phyloP scores from a whole-genome alignment of 2,888 invertebrate genomes.

The Osmoderma eremita region DNA sequence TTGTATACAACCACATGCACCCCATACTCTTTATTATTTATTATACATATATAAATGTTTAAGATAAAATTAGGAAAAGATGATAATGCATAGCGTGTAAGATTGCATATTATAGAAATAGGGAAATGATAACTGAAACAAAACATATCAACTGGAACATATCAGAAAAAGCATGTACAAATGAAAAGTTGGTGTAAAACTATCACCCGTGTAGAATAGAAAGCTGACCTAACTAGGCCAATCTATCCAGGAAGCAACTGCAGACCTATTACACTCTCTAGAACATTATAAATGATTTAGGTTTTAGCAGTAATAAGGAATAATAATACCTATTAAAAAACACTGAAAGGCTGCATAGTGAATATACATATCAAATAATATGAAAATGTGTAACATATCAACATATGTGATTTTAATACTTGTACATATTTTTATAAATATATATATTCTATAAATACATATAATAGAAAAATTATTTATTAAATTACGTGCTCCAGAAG shows the following conservation, averaged over 20 bases:
- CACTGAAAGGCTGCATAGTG: conserved; percentile 43
- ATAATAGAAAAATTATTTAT: conserved; percentile 17
- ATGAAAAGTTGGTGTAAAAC: neutral
- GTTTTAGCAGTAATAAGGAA: neutral
- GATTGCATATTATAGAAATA: neutral
- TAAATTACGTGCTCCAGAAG: neutral
- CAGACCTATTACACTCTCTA: conserved; percentile 20
- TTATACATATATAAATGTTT: neutral
- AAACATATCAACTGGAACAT: conserved; percentile 12
- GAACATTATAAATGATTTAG: neutral
- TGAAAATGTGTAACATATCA: conserved; percentile 47
- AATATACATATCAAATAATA: conserved; percentile 48
- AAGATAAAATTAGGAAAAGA: too few relatives aligned
- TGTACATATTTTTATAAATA: conserved; percentile 44
- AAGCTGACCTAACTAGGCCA: too few relatives aligned
- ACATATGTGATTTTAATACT: conserved; percentile 49
- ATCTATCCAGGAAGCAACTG: neutral
- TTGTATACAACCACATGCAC: conserved; percentile 11
- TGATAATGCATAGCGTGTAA: too few relatives aligned
- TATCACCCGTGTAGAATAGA: too few relatives aligned
- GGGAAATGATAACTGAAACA: neutral
- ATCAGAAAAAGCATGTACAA: conserved; percentile 13
- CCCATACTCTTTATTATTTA: neutral
- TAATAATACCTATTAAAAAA: conserved; percentile 27
- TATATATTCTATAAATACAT: conserved; percentile 12